Conservation (phyloP, 2,888 invertebrate species). For the Mamestra brassicae region DNA sequence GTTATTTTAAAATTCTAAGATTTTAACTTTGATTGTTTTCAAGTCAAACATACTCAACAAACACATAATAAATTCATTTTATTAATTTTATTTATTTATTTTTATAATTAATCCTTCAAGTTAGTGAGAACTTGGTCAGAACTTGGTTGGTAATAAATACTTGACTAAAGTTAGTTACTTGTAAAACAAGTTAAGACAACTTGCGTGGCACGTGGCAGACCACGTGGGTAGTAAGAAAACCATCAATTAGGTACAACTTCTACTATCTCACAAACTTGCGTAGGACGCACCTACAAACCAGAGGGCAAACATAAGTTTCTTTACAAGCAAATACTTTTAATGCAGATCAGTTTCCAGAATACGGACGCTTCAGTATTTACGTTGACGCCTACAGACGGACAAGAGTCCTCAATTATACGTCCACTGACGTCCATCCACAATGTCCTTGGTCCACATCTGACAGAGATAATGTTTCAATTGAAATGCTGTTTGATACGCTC, state of each 20-base stretch:
- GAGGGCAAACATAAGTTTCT: constrained; percentile 1
- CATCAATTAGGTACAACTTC: background rate
- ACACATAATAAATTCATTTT: no score
- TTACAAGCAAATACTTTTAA: constrained; percentile 15
- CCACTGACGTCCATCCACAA: background rate
- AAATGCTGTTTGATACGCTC: background rate
- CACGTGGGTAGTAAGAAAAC: constrained; percentile 9
- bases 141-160: constrained; percentile 3
- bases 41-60: no score
- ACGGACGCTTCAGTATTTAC: constrained; percentile 7
- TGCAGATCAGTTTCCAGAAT: background rate
- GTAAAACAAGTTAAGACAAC: background rate
- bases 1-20: background rate
- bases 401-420: constrained; percentile 28
- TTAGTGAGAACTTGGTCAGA: background rate
- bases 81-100: no score
- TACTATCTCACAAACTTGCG: background rate
- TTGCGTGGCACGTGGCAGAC: background rate
- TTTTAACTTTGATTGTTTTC: background rate
- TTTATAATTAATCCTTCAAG: background rate
- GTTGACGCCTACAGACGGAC: constrained; percentile 24
- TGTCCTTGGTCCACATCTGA: background rate
- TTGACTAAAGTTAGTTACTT: background rate
- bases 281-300: background rate
- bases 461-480: background rate